Conservation (phyloP, 1,140 invertebrate species). For the Bombus confusus region DNA sequence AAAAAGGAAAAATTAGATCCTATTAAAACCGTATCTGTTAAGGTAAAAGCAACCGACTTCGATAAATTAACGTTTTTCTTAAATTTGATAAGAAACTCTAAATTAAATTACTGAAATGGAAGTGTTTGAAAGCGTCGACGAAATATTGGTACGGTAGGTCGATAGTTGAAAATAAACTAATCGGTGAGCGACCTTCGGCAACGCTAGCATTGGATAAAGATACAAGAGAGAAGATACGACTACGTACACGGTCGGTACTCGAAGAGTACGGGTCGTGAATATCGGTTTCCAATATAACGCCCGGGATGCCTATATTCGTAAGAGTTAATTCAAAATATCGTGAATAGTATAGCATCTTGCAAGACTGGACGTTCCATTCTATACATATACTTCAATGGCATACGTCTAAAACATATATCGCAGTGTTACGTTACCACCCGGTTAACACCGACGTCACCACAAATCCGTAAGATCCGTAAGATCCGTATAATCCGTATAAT, state of each 20-base stretch:
- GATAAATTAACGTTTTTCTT: not conserved
- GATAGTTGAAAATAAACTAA: slow-evolving; percentile 27
- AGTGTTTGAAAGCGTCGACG: not conserved
- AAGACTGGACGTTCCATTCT: slow-evolving; percentile 56
- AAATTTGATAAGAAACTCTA: no score
- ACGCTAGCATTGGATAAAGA: slow-evolving; percentile 13
- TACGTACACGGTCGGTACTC: slow-evolving; percentile 29
- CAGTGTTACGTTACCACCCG: slow-evolving; percentile 19
- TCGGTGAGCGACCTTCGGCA: slow-evolving; percentile 13
- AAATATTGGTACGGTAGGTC: not conserved
- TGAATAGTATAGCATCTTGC: slow-evolving; percentile 14
- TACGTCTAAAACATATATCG: not conserved
- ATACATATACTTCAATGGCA: slow-evolving; percentile 6
- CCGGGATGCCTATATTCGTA: slow-evolving; percentile 44
- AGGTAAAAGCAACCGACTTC: not conserved
- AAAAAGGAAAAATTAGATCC: not conserved
- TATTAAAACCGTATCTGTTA: not conserved
- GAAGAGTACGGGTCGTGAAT: slow-evolving; percentile 50
- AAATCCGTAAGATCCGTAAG: slow-evolving; percentile 51
- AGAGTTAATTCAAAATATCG: slow-evolving; percentile 61
- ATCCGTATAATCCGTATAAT: slow-evolving; percentile 62
- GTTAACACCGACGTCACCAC: not conserved
- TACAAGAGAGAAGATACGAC: slow-evolving; percentile 19
- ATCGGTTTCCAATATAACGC: slow-evolving; percentile 67
- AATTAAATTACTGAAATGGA: not conserved